Percentiles rank a stretch among this genome's conserved stretches.
These are phyloP conservation scores for Drosophila albomicans DNA, from an alignment of 1,140 invertebrate species.

Conservation along the genomic window DNA sequence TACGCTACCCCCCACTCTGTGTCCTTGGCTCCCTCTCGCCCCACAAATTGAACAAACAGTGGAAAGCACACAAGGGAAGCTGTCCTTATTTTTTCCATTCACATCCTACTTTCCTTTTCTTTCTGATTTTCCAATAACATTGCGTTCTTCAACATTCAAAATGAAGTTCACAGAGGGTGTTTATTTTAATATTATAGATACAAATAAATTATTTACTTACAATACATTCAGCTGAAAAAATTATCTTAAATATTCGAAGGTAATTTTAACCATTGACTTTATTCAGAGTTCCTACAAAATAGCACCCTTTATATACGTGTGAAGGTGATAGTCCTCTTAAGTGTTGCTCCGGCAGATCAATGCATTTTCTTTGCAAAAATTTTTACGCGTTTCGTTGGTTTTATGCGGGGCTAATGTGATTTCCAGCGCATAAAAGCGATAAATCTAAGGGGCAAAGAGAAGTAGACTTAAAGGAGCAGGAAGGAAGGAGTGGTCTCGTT, in stretches of 20 bases:
- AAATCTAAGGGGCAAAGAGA: conserved; percentile 55
- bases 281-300: not conserved
- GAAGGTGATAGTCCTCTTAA: conserved; percentile 27
- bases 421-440: conserved; percentile 78
- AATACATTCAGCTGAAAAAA: too few relatives aligned
- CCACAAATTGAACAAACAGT: conserved; percentile 31
- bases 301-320: conserved; percentile 45
- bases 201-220: too few relatives aligned
- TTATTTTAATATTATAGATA: too few relatives aligned
- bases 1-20: not conserved
- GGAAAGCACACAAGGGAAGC: not conserved
- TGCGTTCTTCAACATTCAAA: conserved; percentile 14
- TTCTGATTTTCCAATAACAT: conserved; percentile 21
- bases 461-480: not conserved
- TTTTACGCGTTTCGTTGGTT: conserved; percentile 73
- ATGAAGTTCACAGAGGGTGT: conserved; percentile 3
- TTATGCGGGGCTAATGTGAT: conserved; percentile 75
- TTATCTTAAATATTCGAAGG: too few relatives aligned
- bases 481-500: conserved; percentile 43
- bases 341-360: conserved; percentile 31
- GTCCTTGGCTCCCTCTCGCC: conserved; percentile 1
- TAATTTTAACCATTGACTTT: not conserved
- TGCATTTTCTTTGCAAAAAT: conserved; percentile 60
- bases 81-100: conserved; percentile 61
- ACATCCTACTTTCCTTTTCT: conserved; percentile 20